A percentile compares a stretch with the other conserved stretches of the same genome.
phyloP scores from a whole-genome alignment of 2,113 vertebrate species.

The Petrocephalus microphthalmus region DNA sequence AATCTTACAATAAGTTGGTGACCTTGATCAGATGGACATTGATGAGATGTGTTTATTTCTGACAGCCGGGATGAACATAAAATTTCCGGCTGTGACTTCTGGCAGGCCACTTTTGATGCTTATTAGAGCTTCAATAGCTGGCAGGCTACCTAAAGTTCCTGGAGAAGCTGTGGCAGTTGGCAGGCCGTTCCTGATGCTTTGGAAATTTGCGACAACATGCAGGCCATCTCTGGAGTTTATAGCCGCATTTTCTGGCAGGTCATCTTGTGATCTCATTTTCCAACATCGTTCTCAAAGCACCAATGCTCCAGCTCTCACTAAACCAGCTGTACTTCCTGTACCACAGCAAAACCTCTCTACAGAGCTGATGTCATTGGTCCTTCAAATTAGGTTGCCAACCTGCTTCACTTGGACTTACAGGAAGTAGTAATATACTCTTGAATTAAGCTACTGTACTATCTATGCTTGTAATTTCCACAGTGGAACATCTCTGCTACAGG shows the following conservation, averaged over 20 bases:
- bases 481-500: neutral
- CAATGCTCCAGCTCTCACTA: neutral
- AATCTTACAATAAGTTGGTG: neutral
- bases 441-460: neutral
- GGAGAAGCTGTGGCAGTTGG: neutral
- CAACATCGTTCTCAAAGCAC: neutral
- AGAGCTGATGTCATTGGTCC: neutral
- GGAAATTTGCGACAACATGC: neutral
- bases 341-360: neutral
- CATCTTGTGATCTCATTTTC: neutral
- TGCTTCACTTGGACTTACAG: neutral
- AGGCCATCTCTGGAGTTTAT: neutral
- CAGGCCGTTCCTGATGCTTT: neutral
- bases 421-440: neutral
- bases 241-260: neutral
- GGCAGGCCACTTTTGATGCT: neutral
- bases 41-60: neutral
- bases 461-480: neutral
- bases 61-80: neutral
- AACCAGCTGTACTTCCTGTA: neutral
- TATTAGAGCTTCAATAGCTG: neutral
- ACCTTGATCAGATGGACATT: neutral
- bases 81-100: neutral
- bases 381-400: neutral
- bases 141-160: neutral